Base-by-base conservation (phyloP, 2,113 vertebrate genomes). In the Garra rufa region DNA sequence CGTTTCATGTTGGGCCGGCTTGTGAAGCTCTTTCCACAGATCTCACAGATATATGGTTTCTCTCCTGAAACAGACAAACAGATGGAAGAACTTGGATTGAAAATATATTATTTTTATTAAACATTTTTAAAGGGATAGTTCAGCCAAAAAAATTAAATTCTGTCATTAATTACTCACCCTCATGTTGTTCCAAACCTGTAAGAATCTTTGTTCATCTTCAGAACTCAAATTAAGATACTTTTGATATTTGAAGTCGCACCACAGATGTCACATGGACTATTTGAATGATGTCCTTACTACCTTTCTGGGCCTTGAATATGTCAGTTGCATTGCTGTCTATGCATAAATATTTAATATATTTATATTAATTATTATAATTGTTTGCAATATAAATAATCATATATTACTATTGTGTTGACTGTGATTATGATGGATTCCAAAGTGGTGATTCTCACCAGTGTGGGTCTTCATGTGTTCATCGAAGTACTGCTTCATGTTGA, bases 401-500 rank as follows among this genome's bases (percentile, higher is more conserved):
- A 55, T 48, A 48, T 48, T 48, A 48, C 46, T 48, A 48, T 48
- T 26, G 9, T 61, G 57, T 28, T 30, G 26, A 50, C 11, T 76
- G 11, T 34, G 50, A 24, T 55, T 38, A 76, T 41, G 17, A 21
- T 48, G 30, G 6, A 10, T 24, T 34, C 15, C 13, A 55, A 46
- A 73, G 55, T 76, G 5, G 3, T 1, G 43, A 43, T 9, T 6
- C 91, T 88, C 87, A 95, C 95, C 94, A 0, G 94, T 95, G 91
- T 95, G 95, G 0, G 95, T 96, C 91, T 99, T 98, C 97, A 99
- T 98, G 95, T 99, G 97, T 87, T 99, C 98, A 9, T 99, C 97
- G 26, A 99, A 99, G 94, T 99, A 99, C 94, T 99, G 98, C 88
- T 99, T 99, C 98, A 99, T 99, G 95, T 98, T 99, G 94, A 99